Evolutionary conservation across 2,888 invertebrate species (phyloP), one percentile per base, ranked within the genome.

Genomic region (Coleophora flavipennella): DNA sequence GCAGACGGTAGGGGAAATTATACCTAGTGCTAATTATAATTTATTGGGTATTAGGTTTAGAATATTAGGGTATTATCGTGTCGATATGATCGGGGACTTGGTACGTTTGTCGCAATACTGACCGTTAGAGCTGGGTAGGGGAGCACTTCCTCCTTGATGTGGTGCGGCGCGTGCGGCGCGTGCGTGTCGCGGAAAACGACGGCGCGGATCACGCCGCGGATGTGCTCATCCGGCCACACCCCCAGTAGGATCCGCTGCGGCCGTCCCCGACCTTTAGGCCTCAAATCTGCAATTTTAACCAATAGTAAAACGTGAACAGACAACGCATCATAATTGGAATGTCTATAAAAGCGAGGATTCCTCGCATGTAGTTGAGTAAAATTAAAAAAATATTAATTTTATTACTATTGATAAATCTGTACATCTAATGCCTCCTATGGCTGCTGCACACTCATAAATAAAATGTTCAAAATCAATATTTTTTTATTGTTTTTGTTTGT

Each of bases 171-270:
- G 90, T 88, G 88, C 35, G 85, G 74, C 35, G 86, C 78, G 68
- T 88, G 87, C 10, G 92, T 91, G 83, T 96, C 96, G 59, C 95
- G 88, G 86, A 96, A 96, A 44, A 96, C 96, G 39, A 96, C 95
- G 42, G 95, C 94, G 61, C 95, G 89, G 63, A 96, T 95, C 40
- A 96, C 96, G 47, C 94, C 94, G 66, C 94, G 91, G 72, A 96
- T 95, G 78, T 95, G 95, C 69, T 95, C 95, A 76, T 96, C 95
- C 8, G 96, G 95, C 96, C 96, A 96, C 45, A 95, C 93, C 46
- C 96, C 96, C 52, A 96, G 85, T 53, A 96, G 86, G 69, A 96
- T 96, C 67, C 96, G 89, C 71, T 96, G 96, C 14, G 96, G 96
- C 51, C 96, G 86, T 27, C 96, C 96, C 60, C 96, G 88, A 36